Evolutionary conservation across 2,888 invertebrate species (phyloP), one percentile per base, ranked within the genome.

Genomic region (Falcaria lacertinaria): DNA sequence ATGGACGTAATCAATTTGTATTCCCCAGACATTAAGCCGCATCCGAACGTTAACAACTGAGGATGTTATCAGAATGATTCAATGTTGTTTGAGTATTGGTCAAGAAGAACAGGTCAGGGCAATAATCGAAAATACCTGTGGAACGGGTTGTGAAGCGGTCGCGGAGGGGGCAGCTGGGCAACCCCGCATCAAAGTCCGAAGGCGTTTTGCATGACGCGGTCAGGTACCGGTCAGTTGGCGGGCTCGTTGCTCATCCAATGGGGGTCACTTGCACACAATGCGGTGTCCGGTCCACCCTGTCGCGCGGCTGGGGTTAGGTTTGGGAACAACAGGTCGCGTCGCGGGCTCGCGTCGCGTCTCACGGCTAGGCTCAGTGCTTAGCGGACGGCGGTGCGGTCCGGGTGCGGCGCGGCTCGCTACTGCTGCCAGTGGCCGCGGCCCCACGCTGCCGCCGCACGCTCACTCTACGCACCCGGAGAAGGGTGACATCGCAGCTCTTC

Each of bases 201-300:
- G 83, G 80, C 77, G 80, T 72, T 78, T 81, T 70, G 80, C 87
- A 84, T 83, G 74, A 70, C 73, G 74, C 66, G 60, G 69, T 69
- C 70, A 74, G 76, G 72, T 72, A 78, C 71, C 73, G 82, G 83
- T 79, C 84, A 84, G 77, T 79, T 53, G 67, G 51, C 64, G 60
- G 64, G 62, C 67, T 69, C 54, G 70, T 2, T 8, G 25, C 19
- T 19, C 19, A 8, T 75, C 75, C 71, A 69, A 69, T 70, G 70
- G 84, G n/a, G 88, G 86, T 85, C 86, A 86, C 78, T 78, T 60
- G 74, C 69, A 60, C 76, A 83, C 81, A 84, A 84, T 77, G 65
- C 57, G 67, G 64, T 72, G 83, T 80, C 80, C 82, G 68, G 70
- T 74, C 65, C 66, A 68, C 71, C 70, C 69, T 60, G 60, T 61